Base-by-base conservation (phyloP, 2,888 invertebrate genomes). In the Phorcus lineatus region DNA sequence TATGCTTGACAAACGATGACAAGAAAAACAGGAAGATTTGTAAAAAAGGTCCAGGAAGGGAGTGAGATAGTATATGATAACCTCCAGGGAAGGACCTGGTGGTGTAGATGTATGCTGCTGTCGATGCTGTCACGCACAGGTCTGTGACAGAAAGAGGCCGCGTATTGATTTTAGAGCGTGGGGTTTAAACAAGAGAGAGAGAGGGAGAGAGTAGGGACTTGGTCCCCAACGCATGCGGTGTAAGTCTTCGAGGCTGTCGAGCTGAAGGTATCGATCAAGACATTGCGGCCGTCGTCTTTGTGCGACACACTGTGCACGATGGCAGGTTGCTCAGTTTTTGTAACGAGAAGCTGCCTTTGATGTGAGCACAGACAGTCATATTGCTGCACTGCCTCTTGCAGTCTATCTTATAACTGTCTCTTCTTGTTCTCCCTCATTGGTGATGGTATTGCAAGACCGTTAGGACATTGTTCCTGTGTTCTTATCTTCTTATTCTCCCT, bases 121-220 rank as follows among this genome's bases (percentile, higher is more conserved):
- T 11, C 47, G 47, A 13, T 47, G 47, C 47, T 47, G 47, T 47
- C 47, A 47, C 47, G 47, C 47, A 47, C 47, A 47, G 13, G 47
- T 13, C 47, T 47, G 13, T 47, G 47, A 47, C 47, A 47, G 47
- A 47, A 47, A 13, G 47, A 47, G 11, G 6, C 47, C 6, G 47
- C 13, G 47, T 47, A 47, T 47, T 47, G 47, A 47, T 47, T 47
- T 47, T 47, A 47, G 47, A 47, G 47, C 13, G 11, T 47, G 52
- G 80, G 31, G 31, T 28, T 19, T 11, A 52, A 62, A 52, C 31
- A 66, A 54, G 28, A 36, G 57, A 53, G 66, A 36, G 54, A 55
- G 55, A 80, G 80, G 47, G 77, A 70, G 36, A 77, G 77, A 77
- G 53, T 54, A 6, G 66, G 77, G 66, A 40, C 24, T 16, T 55